A percentile compares a stretch with the other conserved stretches of the same genome.
Evolutionary conservation across 2,888 invertebrate genomes (phyloP).

Genomic region (Carterocephalus palaemon): DNA sequence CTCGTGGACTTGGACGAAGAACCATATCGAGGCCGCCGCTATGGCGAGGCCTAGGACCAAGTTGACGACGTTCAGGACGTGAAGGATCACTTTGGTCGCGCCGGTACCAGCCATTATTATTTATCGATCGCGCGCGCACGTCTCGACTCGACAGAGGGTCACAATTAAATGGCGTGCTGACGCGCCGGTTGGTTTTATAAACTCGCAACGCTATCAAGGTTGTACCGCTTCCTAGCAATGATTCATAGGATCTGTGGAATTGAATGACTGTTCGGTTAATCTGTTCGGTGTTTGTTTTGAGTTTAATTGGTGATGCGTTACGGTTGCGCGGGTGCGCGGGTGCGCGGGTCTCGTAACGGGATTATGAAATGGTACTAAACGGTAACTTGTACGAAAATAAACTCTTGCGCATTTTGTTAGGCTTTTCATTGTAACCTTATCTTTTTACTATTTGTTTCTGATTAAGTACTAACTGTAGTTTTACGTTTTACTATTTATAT

Average conservation of each 20-base stretch:
- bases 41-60: conserved; percentile 50
- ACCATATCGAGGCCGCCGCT: conserved; percentile 56
- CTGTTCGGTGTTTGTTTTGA: background rate
- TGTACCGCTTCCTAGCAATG: conserved; percentile 30
- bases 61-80: conserved; percentile 53
- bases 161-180: conserved; percentile 54
- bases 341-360: too few species aligned
- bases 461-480: too few species aligned
- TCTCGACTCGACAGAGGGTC: conserved; percentile 30
- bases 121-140: conserved; percentile 31
- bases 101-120: conserved; percentile 36
- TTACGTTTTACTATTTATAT: too few species aligned
- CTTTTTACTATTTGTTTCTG: too few species aligned
- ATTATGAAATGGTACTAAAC: too few species aligned
- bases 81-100: conserved; percentile 36
- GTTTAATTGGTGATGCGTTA: background rate
- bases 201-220: conserved; percentile 33
- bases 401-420: too few species aligned
- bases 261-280: conserved; percentile 11
- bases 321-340: too few species aligned
- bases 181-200: conserved; percentile 41
- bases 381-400: too few species aligned
- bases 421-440: too few species aligned
- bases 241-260: conserved; percentile 32
- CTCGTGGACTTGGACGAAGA: conserved; percentile 55